Base-by-base conservation (phyloP, 2,797 vertebrate genomes). In the Merluccius polli region DNA sequence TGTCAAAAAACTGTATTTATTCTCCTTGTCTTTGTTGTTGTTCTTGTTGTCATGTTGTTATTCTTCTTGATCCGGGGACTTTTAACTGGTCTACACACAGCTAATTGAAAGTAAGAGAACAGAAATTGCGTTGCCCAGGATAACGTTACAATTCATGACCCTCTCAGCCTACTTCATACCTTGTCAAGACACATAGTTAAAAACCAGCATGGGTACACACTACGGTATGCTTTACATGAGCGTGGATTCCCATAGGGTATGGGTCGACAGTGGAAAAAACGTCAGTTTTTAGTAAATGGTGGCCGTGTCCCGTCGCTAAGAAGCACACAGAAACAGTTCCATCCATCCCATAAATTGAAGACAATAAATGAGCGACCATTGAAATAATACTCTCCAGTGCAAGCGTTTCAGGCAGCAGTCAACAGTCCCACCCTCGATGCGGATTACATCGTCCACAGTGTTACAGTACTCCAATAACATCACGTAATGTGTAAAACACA, bases 401-500 rank as follows among this genome's bases (percentile, higher is more conserved):
- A 93, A 93, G 88, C 89, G 27, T 89, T 63, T 89, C 86, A 82
- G 87, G 87, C 87, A 90, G 85, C 88, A 63, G 73, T 72, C 77
- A 87, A 86, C 77, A 86, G 82, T 87, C 81, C 83, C 77, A 79
- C 85, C 78, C 84, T 84, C 81, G 79, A 87, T 84, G 86, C 85
- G 84, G 80, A 69, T 86, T 74, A 77, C 71, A 84, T 85, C 86
- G 85, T 90, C 89, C 84, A 91, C 88, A 92, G 90, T 91, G 90
- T 90, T 93, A 93, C 91, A 94, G 91, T 92, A 93, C 89, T 87
- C 88, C 85, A 89, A 90, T 85, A 90, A 85, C 85, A 89, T 85
- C 74, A 91, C 79, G 85, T 73, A 82, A 86, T 77, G 77, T 68
- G 74, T 74, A 80, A 76, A 82, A 88, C 87, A 85, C 84, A 81